These are phyloP conservation scores for Mimumesa dahlbomi DNA, from an alignment of 2,888 invertebrate species.

Conservation along the genomic window DNA sequence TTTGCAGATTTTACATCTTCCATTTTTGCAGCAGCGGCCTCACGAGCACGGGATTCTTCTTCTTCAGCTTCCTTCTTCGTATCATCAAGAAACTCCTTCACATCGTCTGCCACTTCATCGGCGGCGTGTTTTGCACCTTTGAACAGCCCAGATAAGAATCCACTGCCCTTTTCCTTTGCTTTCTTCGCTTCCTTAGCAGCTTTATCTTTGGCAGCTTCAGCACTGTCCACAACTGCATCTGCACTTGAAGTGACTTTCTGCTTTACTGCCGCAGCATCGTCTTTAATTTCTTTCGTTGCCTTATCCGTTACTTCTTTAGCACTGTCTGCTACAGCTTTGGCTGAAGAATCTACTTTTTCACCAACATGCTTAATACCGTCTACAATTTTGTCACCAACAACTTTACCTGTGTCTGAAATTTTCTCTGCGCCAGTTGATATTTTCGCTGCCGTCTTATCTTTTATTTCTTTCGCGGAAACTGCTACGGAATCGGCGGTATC, in stretches of 20 bases:
- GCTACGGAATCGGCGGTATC: no score
- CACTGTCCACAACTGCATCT: conserved; percentile 75
- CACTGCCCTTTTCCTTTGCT: conserved; percentile 63
- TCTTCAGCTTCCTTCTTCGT: conserved; percentile 58
- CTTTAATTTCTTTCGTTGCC: conserved; percentile 53
- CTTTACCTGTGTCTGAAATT: conserved; percentile 27
- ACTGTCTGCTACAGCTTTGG: conserved; percentile 26
- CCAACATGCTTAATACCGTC: conserved; percentile 81
- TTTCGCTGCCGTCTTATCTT: no score
- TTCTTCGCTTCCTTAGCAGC: conserved; percentile 60
- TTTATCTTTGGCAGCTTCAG: conserved; percentile 76
- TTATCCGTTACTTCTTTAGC: conserved; percentile 42
- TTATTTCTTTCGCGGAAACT: no score
- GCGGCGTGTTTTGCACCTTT: conserved; percentile 66
- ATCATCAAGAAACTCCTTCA: conserved; percentile 61
- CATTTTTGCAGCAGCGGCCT: conserved; percentile 41
- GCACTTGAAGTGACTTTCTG: conserved; percentile 48
- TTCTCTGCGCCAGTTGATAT: conserved; percentile 50
- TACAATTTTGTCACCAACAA: conserved; percentile 35
- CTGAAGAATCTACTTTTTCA: conserved; percentile 71
- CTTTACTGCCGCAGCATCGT: conserved; percentile 49
- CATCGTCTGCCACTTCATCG: conserved; percentile 56
- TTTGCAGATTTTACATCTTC: conserved; percentile 33
- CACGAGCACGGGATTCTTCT: conserved; percentile 53
- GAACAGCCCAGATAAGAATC: conserved; percentile 65